Percentiles rank a stretch among this genome's conserved stretches.
Conservation (phyloP, 2,797 vertebrate genomes). For the Ptychadena robeensis region DNA sequence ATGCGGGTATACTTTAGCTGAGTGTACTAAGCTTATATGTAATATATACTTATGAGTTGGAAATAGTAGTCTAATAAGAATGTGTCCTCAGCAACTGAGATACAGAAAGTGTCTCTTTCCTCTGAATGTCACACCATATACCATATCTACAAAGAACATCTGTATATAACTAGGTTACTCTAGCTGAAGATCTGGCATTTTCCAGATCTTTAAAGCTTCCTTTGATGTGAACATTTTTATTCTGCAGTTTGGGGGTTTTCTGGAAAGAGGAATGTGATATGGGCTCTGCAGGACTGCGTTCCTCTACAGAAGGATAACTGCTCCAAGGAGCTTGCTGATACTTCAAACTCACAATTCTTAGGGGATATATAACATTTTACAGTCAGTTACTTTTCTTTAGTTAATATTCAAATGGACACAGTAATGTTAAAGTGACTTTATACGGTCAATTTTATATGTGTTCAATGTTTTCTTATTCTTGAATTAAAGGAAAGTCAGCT, state of each 20-base stretch:
- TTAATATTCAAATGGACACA: not conserved
- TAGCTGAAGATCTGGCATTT: constrained; percentile 9
- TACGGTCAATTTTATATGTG: too few relatives aligned
- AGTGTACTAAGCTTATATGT: too few relatives aligned
- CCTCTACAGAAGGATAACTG: not conserved
- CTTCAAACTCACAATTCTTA: not conserved
- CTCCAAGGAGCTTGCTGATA: not conserved
- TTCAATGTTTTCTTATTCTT: not conserved
- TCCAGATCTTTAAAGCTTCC: not conserved
- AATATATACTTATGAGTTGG: too few relatives aligned
- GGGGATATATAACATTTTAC: not conserved
- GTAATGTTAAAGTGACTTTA: not conserved
- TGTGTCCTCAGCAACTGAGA: not conserved
- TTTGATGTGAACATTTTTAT: constrained; percentile 3
- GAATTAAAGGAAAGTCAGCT: not conserved
- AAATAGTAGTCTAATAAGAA: not conserved
- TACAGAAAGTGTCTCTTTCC: not conserved
- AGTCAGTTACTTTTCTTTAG: not conserved
- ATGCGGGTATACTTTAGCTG: too few relatives aligned
- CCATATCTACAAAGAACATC: constrained; percentile 9
- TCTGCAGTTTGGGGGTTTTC: not conserved
- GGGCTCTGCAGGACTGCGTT: not conserved
- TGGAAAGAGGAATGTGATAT: not conserved
- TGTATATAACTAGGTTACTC: constrained; percentile 5
- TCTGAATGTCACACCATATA: not conserved